Conservation (phyloP, 1,140 invertebrate species). For the Brachionus calyciflorus region DNA sequence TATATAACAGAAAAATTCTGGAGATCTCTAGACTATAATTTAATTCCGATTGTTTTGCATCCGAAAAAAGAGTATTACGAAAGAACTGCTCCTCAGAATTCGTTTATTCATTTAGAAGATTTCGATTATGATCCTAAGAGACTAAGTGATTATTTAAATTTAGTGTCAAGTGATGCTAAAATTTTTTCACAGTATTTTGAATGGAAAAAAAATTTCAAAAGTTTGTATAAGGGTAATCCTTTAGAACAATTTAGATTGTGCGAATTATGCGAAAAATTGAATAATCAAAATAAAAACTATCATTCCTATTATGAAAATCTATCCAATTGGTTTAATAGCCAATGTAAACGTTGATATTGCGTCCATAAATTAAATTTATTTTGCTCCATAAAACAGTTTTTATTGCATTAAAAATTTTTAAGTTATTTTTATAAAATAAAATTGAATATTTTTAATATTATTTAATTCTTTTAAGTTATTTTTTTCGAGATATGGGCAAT, state of each 20-base stretch:
- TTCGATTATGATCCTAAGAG: slow-evolving; percentile 64
- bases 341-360: neutral
- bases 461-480: no score
- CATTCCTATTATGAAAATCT: slow-evolving; percentile 18
- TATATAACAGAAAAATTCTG: slow-evolving; percentile 65
- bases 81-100: slow-evolving; percentile 65
- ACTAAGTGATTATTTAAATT: neutral
- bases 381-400: no score
- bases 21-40: slow-evolving; percentile 49
- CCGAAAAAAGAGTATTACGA: slow-evolving; percentile 53
- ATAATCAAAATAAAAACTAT: neutral
- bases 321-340: slow-evolving; percentile 1
- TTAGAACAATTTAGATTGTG: slow-evolving; percentile 13
- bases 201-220: slow-evolving; percentile 39
- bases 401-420: no score
- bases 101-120: slow-evolving; percentile 88
- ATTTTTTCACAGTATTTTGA: slow-evolving; percentile 14
- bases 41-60: slow-evolving; percentile 52
- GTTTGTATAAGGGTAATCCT: neutral
- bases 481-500: no score
- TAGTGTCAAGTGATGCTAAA: neutral
- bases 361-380: no score
- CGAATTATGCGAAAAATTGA: slow-evolving; percentile 17
- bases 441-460: no score
- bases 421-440: no score